These are phyloP conservation scores for Drosophila peninsularis DNA, from an alignment of 2,888 invertebrate genomes.

Conservation along the genomic window DNA sequence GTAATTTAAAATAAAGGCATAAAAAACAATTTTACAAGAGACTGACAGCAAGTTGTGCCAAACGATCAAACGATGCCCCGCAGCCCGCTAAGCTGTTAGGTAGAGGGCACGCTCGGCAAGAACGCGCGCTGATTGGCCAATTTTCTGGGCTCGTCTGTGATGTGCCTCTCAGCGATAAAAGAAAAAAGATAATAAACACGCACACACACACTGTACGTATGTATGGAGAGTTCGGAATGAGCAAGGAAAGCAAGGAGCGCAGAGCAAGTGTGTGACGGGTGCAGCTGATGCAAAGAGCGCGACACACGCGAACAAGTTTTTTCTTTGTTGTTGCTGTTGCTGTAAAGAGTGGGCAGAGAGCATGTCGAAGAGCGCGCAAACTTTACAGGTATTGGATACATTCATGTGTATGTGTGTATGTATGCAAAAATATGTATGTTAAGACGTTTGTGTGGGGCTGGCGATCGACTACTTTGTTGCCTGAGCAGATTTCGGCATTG, in stretches of 20 bases:
- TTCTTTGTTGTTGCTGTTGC: not conserved
- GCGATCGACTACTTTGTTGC: slow-evolving; percentile 52
- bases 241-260: slow-evolving; percentile 33
- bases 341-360: slow-evolving; percentile 39
- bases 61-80: not conserved
- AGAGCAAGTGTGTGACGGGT: slow-evolving; percentile 1
- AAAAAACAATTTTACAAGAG: slow-evolving; percentile 37
- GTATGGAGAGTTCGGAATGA: slow-evolving; percentile 21
- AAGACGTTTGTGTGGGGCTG: slow-evolving; percentile 7
- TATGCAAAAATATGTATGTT: slow-evolving; percentile 19
- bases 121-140: slow-evolving; percentile 65
- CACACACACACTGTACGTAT: slow-evolving; percentile 16
- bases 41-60: slow-evolving; percentile 19
- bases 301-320: slow-evolving; percentile 56
- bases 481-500: slow-evolving; percentile 54
- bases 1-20: slow-evolving; percentile 1
- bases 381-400: slow-evolving; percentile 58
- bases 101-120: slow-evolving; percentile 36
- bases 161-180: slow-evolving; percentile 45
- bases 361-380: slow-evolving; percentile 45
- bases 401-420: slow-evolving; percentile 13
- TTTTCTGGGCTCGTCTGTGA: slow-evolving; percentile 71
- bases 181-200: slow-evolving; percentile 11
- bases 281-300: slow-evolving; percentile 45
- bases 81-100: not conserved